A percentile compares a stretch with the other conserved stretches of the same genome.
These are phyloP conservation scores for Aricia agestis DNA, from an alignment of 1,140 invertebrate genomes.

Conservation along the genomic window DNA sequence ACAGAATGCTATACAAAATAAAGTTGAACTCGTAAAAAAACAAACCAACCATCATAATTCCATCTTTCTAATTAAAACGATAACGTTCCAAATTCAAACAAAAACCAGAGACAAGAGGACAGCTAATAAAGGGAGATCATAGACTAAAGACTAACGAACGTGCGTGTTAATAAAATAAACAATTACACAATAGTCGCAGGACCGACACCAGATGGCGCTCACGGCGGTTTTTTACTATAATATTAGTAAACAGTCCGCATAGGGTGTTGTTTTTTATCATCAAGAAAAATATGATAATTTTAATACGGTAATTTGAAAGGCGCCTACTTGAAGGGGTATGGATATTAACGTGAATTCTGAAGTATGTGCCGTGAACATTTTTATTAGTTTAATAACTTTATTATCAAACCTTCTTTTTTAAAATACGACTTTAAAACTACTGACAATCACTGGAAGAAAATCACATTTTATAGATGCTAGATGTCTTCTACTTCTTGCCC, in stretches of 20 bases:
- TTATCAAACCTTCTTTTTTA: background rate
- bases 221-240: conserved; percentile 59
- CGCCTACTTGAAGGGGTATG: background rate
- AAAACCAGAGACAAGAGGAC: conserved; percentile 12
- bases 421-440: background rate
- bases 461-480: too few species aligned
- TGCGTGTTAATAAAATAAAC: conserved; percentile 51
- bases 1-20: too few species aligned
- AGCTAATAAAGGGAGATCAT: conserved; percentile 18
- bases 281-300: background rate
- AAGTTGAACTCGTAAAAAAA: too few species aligned
- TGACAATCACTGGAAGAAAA: too few species aligned
- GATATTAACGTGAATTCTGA: background rate
- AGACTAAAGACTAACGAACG: conserved; percentile 16
- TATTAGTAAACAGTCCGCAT: conserved; percentile 55
- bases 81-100: background rate
- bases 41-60: background rate
- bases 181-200: conserved; percentile 57
- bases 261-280: conserved; percentile 18
- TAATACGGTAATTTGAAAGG: background rate
- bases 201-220: conserved; percentile 58
- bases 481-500: too few species aligned
- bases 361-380: background rate
- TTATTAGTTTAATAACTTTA: background rate
- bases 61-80: background rate